Evolutionary conservation across 2,888 invertebrate genomes (phyloP), one percentile per base, ranked within the genome.

Genomic region (Acronicta alni): DNA sequence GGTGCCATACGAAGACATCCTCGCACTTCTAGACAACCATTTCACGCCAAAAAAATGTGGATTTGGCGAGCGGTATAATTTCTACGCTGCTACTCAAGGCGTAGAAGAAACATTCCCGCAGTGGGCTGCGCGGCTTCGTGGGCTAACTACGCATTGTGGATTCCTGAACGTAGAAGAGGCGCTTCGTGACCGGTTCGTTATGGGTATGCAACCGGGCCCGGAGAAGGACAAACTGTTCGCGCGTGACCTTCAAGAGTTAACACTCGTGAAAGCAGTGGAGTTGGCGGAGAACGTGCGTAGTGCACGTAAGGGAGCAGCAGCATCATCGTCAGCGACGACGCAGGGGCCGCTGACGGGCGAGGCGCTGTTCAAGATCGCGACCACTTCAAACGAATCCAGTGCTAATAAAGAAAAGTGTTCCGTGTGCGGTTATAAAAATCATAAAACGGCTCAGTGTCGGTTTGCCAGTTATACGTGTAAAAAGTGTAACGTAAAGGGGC

Each of bases 11-110:
- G 68, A 72, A 14, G 61, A 60, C 1, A 58, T 78, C 8, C 6
- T 73, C 0, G 14, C 18, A n/a, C 12, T 74, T 10, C 47, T 81
- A 7, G 79, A 81, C 39, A 16, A 52, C 0, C 79, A 81, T 39
- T 80, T 81, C 51, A 72, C 62, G 0, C 77, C 80, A 8, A 80
- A 73, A 41, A 53, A 54, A 6, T 43, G 67, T 9, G 80, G 78
- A 0, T 83, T 81, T 44, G 57, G 70, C 2, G 79, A 80, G 43
- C 67, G 77, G 0, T 67, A 69, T 38, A 73, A 73, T 5, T 80
- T 82, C 52, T 79, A 80, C 37, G 52, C 73, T 0, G 75, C 78
- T 1, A 44, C 43, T 1, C 80, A 80, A 44, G 53, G 51, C 15
- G n/a, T 47, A 6, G 64, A 55, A 7, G 81, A 82, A 35, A 54